Base-by-base conservation (phyloP, 2,797 vertebrate species). In the Chiropotes sagulatus region DNA sequence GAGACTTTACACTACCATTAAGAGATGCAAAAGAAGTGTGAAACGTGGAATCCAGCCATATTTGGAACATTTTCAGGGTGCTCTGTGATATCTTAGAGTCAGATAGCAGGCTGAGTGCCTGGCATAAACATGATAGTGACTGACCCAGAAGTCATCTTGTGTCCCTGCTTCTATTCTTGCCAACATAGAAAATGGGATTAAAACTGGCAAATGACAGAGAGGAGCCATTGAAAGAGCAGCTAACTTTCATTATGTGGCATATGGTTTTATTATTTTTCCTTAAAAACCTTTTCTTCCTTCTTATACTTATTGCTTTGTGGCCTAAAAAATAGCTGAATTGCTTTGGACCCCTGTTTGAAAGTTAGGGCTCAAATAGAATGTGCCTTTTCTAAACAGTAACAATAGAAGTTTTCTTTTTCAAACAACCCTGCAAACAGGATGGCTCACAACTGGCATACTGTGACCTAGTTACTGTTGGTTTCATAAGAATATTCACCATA, bases 351-450 rank as follows among this genome's bases (percentile, higher is more conserved):
- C 52, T 92, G 24, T 73, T 88, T 94, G 94, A 96, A 96, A 94
- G 52, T 85, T 44, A 88, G 41, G 76, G 44, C 61, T 94, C 76
- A 93, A 96, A 76, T 36, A 87, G 26, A 93, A 58, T 88, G 41
- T 96, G 4, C 30, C 64, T 95, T 97, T 97, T 94, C 48, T 90
- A 88, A 79, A 64, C 4, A 94, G 83, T 81, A 93, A 91, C 88
- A 96, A 96, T 96, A 87, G 93, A 80, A 88, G 22, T 93, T 84
- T 96, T 82, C 73, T 82, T 94, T 84, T 82, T 82, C 41, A 96
- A 95, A 79, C 73, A 92, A 70, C 4, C 30, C 79, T 88, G 10
- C 57, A 93, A 95, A 88, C 36, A 92, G 15, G 58, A 90, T 84
- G 44, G 61, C 76, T 89, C 36, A 83, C 52, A 85, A 96, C 9